Evolutionary conservation across 2,888 invertebrate species (phyloP).

Genomic region (Ctena decussata): DNA sequence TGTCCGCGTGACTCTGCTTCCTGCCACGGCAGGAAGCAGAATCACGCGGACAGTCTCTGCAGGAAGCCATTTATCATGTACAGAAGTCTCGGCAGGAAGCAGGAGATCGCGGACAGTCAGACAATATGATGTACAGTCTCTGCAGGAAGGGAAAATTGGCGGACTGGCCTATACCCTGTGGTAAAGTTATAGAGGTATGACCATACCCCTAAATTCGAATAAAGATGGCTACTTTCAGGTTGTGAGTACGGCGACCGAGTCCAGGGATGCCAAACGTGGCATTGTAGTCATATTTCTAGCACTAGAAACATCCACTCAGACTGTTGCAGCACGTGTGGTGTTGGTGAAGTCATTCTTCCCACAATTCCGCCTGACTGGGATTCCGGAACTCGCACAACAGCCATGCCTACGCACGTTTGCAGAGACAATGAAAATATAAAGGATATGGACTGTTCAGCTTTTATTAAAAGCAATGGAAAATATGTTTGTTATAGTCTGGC

Average conservation of each 20-base stretch:
- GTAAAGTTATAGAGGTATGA: too few relatives aligned
- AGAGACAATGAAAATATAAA: constrained; percentile 36
- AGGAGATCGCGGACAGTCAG: too few relatives aligned
- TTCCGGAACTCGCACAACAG: background rate
- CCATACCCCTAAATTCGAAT: too few relatives aligned
- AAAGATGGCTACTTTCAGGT: constrained; percentile 63
- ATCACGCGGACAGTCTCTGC: too few relatives aligned
- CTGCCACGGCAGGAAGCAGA: too few relatives aligned
- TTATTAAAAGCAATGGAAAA: constrained; percentile 38
- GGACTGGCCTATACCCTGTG: too few relatives aligned
- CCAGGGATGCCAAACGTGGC: constrained; percentile 66
- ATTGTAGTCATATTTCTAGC: constrained; percentile 53
- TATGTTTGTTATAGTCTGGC: constrained; percentile 53
- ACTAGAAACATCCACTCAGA: constrained; percentile 61
- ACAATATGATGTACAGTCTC: too few relatives aligned
- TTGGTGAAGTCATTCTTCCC: constrained; percentile 38
- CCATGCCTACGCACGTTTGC: constrained; percentile 6
- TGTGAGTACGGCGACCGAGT: constrained; percentile 79
- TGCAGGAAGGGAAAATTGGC: too few relatives aligned
- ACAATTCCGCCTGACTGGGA: constrained; percentile 30
- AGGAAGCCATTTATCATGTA: too few relatives aligned
- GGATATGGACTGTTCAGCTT: constrained; percentile 44
- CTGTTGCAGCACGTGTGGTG: constrained; percentile 70
- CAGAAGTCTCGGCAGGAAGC: too few relatives aligned
- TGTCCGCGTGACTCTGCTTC: too few relatives aligned